Evolutionary conservation across 1,140 invertebrate species (phyloP).

Genomic region (Apocrypta bakeri): DNA sequence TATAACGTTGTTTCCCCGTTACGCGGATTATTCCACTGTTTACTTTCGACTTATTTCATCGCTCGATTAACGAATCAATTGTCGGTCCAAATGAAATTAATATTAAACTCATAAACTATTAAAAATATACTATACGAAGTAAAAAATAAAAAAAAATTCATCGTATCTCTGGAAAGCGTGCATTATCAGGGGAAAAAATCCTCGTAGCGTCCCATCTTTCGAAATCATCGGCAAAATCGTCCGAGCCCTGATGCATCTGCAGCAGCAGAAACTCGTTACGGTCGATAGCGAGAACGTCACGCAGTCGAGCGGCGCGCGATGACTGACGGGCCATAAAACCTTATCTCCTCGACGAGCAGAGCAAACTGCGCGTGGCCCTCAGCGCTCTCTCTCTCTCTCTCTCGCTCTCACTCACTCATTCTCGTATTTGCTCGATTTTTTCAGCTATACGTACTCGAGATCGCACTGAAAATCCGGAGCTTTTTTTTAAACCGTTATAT

Average conservation of each 20-base stretch:
- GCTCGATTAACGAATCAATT: too few relatives aligned
- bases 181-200: neutral
- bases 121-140: neutral
- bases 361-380: conserved; percentile 57
- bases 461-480: neutral
- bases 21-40: conserved; percentile 2
- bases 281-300: conserved; percentile 42
- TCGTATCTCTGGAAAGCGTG: neutral
- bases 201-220: neutral
- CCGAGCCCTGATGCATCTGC: conserved; percentile 12
- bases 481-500: neutral
- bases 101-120: too few relatives aligned
- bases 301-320: conserved; percentile 53
- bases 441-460: neutral
- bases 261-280: conserved; percentile 13
- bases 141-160: neutral
- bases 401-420: neutral
- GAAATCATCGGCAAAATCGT: neutral
- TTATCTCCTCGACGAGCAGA: conserved; percentile 60
- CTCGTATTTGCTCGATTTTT: conserved; percentile 21
- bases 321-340: conserved; percentile 67
- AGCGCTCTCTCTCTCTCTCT: neutral
- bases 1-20: too few relatives aligned
- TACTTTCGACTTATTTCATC: too few relatives aligned
- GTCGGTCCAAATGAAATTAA: too few relatives aligned